Percentiles rank a stretch among this genome's conserved stretches.
These are phyloP conservation scores for Clitarchus hookeri DNA, from an alignment of 2,888 invertebrate genomes.

Conservation along the genomic window DNA sequence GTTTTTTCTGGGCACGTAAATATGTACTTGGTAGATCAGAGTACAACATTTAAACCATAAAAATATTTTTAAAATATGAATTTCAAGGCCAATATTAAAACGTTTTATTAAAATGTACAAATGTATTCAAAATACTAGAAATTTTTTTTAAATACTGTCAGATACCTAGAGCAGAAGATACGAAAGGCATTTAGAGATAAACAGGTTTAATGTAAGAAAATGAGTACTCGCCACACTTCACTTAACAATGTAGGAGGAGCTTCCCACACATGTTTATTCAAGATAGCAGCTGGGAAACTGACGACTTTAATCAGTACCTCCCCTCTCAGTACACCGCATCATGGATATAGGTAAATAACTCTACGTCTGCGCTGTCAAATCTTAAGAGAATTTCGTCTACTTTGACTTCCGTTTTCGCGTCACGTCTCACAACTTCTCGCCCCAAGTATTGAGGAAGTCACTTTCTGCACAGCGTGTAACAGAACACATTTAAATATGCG, in stretches of 20 bases:
- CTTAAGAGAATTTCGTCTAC: background rate
- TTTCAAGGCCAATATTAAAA: too few relatives aligned
- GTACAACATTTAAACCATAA: too few relatives aligned
- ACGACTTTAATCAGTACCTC: background rate
- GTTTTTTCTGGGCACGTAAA: too few relatives aligned
- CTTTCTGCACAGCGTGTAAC: background rate
- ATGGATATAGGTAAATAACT: background rate
- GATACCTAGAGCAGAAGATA: background rate
- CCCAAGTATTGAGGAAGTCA: background rate
- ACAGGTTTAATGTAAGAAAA: background rate
- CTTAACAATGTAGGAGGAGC: background rate
- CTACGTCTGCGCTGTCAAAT: background rate
- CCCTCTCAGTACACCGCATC: background rate
- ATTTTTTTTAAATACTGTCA: background rate
- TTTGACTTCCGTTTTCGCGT: background rate
- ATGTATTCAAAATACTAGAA: too few relatives aligned
- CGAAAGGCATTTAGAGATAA: background rate
- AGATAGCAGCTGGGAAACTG: background rate
- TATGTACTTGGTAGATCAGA: too few relatives aligned
- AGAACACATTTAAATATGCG: background rate
- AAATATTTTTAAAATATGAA: too few relatives aligned
- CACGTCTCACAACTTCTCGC: background rate
- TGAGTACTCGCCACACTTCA: background rate
- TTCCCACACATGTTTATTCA: background rate
- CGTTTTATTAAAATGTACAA: too few relatives aligned